Evolutionary conservation across 2,888 invertebrate genomes (phyloP), one percentile per base, ranked within the genome.

Genomic region (Nomada lathburiana): DNA sequence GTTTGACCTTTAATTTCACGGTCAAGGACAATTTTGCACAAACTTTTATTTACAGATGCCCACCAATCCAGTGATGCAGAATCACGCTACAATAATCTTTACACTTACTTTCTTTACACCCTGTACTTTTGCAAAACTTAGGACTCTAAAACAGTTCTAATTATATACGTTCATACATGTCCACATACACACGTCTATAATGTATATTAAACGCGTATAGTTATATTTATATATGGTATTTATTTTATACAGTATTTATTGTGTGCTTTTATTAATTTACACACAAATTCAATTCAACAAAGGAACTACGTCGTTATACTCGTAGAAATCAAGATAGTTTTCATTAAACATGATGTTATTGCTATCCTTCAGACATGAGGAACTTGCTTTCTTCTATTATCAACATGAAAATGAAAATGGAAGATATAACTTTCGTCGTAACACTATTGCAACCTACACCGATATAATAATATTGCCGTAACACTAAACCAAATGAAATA

Each of bases 221-320:
- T 60, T 72, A 64, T 74, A 76, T 72, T 57, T 60, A 23, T 69
- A 77, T 73, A 57, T 57, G 52, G 64, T 13, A 77, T 64, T 59
- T 64, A 65, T 65, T 76, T 64, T 70, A 70, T 70, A 36, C 36
- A 70, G 23, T 70, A 13, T 52, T 50, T 60, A 50, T 52, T 47
- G n/a, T 23, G 36, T 55, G 20, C 23, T 62, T 62, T 62, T 50
- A 55, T 68, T 68, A 55, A 23, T 18, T 68, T 68, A 13, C 42
- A 68, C 72, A 82, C 75, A 82, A 65, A 84, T 83, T 69, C 42
- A 72, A 81, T 81, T 52, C 55, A 75, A 75, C 70, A 67, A 55
- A 68, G 59, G 55, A 78, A 53, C 68, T 65, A 55, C 67, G 42
- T 52, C 50, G 36, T 74, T 76, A 64, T 36, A 36, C 36, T 36